These are phyloP conservation scores for Epinephelus fuscoguttatus DNA, from an alignment of 2,113 vertebrate genomes.

Conservation along the genomic window DNA sequence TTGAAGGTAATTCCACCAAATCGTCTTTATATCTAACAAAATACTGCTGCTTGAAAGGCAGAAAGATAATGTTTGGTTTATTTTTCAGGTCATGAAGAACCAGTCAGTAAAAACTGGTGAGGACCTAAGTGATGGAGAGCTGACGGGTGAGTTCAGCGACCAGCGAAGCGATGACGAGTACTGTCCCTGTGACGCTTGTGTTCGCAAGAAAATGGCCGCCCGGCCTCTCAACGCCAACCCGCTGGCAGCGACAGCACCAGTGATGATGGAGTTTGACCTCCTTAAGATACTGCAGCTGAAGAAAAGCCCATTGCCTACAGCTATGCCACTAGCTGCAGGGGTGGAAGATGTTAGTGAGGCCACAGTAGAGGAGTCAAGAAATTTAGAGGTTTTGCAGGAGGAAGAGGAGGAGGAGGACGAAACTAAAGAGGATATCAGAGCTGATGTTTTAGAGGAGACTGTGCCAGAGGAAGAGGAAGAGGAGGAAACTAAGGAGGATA, in stretches of 20 bases:
- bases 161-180: conserved; percentile 85
- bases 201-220: conserved; percentile 83
- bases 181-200: conserved; percentile 90
- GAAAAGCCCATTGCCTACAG: conserved; percentile 65
- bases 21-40: background rate
- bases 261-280: conserved; percentile 90
- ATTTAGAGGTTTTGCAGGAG: conserved; percentile 67
- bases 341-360: accelerated
- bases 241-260: conserved; percentile 65
- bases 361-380: conserved; percentile 45
- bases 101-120: conserved; percentile 67
- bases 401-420: conserved; percentile 37
- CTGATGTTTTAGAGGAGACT: conserved; percentile 34
- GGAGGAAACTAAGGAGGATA: conserved; percentile 67
- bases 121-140: conserved; percentile 70
- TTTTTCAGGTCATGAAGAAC: conserved; percentile 83
- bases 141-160: conserved; percentile 59
- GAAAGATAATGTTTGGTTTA: conserved; percentile 2
- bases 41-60: background rate
- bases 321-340: accelerated
- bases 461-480: conserved; percentile 21
- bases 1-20: conserved; percentile 72
- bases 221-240: conserved; percentile 53
- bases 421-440: too few relatives aligned
- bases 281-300: conserved; percentile 88